Percentiles rank a stretch among this genome's conserved stretches.
Conservation (phyloP, 1,140 invertebrate genomes). For the Caerostris darwini region DNA sequence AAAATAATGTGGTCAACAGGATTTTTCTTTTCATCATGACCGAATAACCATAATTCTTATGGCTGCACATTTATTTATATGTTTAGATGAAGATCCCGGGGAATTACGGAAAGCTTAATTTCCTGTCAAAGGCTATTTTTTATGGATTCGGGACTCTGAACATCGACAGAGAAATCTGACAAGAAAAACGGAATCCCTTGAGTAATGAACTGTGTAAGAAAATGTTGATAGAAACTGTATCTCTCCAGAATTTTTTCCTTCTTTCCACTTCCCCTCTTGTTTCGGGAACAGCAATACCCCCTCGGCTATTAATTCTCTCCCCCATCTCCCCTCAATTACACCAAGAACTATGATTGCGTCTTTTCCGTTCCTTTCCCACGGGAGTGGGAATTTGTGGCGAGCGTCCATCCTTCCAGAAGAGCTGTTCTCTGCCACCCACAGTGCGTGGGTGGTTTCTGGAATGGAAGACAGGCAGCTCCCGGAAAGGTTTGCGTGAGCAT, state of each 20-base stretch:
- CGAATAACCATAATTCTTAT: no score
- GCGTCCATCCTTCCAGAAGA: slow-evolving; percentile 35
- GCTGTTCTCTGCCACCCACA: background rate
- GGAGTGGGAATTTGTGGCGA: slow-evolving; percentile 36
- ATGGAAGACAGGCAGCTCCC: background rate
- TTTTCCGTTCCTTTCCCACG: background rate
- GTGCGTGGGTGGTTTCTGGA: background rate
- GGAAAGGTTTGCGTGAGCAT: background rate
- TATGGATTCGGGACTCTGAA: background rate
- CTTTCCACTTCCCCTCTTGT: background rate
- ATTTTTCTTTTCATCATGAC: no score
- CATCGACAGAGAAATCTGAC: slow-evolving; percentile 7
- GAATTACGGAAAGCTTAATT: background rate
- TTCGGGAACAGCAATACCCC: background rate
- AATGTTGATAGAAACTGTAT: slow-evolving; percentile 63
- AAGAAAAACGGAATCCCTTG: slow-evolving; percentile 20
- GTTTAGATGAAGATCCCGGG: background rate
- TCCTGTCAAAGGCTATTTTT: slow-evolving; percentile 14
- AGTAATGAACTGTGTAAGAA: slow-evolving; percentile 63
- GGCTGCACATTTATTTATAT: no score
- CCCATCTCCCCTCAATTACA: slow-evolving; percentile 33
- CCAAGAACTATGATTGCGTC: slow-evolving; percentile 60
- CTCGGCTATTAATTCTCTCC: slow-evolving; percentile 22
- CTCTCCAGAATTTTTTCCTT: background rate
- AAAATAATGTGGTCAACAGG: no score